A percentile compares a stretch with the other conserved stretches of the same genome.
These are phyloP conservation scores for Dicaeum eximium DNA, from an alignment of 2,113 vertebrate genomes.

Conservation along the genomic window DNA sequence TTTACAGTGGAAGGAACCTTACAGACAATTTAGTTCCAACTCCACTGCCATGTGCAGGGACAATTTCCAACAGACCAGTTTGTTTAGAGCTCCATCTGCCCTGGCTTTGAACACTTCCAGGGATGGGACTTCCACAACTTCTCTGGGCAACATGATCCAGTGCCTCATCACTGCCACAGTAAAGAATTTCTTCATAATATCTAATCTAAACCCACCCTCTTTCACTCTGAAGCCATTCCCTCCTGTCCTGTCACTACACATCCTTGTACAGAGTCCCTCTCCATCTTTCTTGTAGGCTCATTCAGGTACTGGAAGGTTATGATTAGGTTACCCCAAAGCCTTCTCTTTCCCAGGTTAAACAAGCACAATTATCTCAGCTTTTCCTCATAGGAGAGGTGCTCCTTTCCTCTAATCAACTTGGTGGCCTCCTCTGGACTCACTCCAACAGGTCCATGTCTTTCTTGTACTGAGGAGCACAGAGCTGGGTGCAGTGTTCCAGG, in stretches of 20 bases:
- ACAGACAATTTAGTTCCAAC: neutral
- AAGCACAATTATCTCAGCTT: neutral
- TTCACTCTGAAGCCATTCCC: neutral
- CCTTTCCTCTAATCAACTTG: neutral
- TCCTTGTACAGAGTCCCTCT: neutral
- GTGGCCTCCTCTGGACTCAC: neutral
- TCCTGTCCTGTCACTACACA: neutral
- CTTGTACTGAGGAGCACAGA: neutral
- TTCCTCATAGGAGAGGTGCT: neutral
- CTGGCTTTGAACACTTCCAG: neutral
- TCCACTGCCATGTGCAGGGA: too few relatives aligned
- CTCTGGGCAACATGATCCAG: neutral
- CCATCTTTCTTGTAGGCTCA: neutral
- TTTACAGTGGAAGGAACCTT: accelerated
- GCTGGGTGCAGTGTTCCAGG: accelerated
- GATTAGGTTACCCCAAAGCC: neutral
- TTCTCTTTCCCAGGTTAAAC: neutral
- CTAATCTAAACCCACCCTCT: neutral
- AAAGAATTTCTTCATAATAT: neutral
- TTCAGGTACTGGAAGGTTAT: neutral
- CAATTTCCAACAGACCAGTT: neutral
- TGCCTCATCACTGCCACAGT: neutral
- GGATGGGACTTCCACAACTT: neutral
- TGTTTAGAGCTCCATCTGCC: neutral
- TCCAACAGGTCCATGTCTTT: neutral